Evolutionary conservation across 2,888 invertebrate species (phyloP).

Genomic region (Phytoseiulus persimilis): DNA sequence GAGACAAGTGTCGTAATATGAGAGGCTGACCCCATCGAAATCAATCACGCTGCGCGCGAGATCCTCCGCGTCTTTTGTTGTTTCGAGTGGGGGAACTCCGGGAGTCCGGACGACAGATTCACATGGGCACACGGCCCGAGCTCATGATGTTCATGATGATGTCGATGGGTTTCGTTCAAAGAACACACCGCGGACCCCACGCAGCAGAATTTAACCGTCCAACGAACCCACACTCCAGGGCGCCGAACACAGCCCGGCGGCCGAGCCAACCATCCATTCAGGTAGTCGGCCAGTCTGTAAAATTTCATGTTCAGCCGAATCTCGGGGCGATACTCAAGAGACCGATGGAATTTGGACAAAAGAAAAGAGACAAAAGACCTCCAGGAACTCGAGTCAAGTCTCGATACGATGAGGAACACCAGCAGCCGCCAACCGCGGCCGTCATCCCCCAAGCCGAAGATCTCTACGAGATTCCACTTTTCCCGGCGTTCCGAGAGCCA

Average conservation of each 20-base stretch:
- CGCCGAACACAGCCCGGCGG: not conserved
- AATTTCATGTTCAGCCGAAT: not conserved
- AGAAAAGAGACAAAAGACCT: not conserved
- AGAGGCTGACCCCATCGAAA: not conserved
- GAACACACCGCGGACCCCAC: not conserved
- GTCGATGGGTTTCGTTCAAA: not conserved
- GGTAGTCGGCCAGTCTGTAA: not conserved
- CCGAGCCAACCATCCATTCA: not conserved
- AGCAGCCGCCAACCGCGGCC: too few relatives aligned
- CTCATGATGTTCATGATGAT: slow-evolving; percentile 5
- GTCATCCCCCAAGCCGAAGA: too few relatives aligned
- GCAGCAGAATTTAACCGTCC: not conserved
- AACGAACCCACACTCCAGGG: not conserved
- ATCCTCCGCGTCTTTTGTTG: not conserved
- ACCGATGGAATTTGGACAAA: not conserved
- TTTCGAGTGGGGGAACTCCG: not conserved
- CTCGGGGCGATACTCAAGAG: not conserved
- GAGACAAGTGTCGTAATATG: not conserved
- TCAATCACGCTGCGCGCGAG: not conserved
- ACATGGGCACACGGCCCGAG: not conserved
- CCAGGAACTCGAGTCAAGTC: not conserved
- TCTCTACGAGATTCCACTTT: too few relatives aligned
- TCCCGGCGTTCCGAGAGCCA: too few relatives aligned
- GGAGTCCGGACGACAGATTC: not conserved
- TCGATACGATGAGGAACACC: too few relatives aligned